phyloP scores from a whole-genome alignment of 2,113 vertebrate species.

The Balaeniceps rex region DNA sequence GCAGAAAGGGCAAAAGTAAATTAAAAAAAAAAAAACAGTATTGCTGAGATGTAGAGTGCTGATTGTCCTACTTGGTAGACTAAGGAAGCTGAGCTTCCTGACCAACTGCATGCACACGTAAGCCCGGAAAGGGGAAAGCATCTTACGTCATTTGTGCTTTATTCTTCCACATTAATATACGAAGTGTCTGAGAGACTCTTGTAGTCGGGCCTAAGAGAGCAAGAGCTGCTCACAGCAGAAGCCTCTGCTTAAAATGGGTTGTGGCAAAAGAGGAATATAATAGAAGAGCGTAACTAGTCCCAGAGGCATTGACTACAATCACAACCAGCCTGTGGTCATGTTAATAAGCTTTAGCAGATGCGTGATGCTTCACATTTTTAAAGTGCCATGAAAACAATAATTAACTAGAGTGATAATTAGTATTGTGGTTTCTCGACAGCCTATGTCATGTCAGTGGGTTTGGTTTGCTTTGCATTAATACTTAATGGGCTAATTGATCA shows the following conservation, averaged over 20 bases:
- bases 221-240: not conserved
- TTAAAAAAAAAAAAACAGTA: not conserved
- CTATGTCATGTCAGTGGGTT: not conserved
- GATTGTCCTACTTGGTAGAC: not conserved
- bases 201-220: not conserved
- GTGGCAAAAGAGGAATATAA: not conserved
- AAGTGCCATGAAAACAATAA: not conserved
- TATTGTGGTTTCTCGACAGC: not conserved
- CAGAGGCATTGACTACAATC: not conserved
- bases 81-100: not conserved
- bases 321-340: not conserved
- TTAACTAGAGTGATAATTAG: slow-evolving; percentile 3
- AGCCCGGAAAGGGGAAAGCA: not conserved
- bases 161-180: not conserved
- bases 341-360: not conserved
- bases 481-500: not conserved
- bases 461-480: not conserved
- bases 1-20: not conserved
- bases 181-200: not conserved
- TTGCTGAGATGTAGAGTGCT: not conserved
- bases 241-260: not conserved
- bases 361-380: not conserved
- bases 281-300: not conserved
- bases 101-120: rapidly evolving
- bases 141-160: not conserved